phyloP scores from a whole-genome alignment of 1,140 invertebrate species.

The Solenopsis fugax region DNA sequence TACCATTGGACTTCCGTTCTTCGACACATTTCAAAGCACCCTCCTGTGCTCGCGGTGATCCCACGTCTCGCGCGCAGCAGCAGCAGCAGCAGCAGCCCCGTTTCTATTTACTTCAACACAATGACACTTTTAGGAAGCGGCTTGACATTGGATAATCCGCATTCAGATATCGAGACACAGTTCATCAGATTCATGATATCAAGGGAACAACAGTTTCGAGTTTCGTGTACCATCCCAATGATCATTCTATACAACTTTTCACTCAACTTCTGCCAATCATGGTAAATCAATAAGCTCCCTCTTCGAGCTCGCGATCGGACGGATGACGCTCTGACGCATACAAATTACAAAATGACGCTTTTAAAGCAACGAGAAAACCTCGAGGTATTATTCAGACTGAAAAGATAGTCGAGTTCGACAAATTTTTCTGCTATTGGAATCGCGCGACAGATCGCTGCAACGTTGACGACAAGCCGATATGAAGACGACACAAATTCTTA shows the following conservation, averaged over 20 bases:
- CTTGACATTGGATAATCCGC: background rate
- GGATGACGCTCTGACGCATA: background rate
- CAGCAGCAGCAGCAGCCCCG: background rate
- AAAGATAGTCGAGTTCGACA: background rate
- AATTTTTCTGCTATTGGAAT: background rate
- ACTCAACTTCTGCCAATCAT: background rate
- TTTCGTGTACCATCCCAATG: background rate
- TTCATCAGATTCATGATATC: background rate
- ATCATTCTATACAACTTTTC: background rate
- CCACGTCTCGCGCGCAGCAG: background rate
- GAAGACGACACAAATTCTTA: background rate
- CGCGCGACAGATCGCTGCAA: background rate
- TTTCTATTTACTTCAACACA: background rate
- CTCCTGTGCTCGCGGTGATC: background rate
- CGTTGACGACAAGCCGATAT: background rate
- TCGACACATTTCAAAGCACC: slow-evolving; percentile 20
- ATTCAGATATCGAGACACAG: background rate
- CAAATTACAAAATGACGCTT: background rate
- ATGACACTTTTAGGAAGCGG: background rate
- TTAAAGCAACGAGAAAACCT: background rate
- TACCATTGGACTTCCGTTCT: background rate
- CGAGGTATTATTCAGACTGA: background rate
- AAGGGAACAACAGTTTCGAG: background rate
- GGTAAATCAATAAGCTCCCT: background rate
- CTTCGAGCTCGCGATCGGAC: background rate